These are phyloP conservation scores for Petrocephalus microphthalmus DNA, from an alignment of 2,113 vertebrate genomes.

Conservation along the genomic window DNA sequence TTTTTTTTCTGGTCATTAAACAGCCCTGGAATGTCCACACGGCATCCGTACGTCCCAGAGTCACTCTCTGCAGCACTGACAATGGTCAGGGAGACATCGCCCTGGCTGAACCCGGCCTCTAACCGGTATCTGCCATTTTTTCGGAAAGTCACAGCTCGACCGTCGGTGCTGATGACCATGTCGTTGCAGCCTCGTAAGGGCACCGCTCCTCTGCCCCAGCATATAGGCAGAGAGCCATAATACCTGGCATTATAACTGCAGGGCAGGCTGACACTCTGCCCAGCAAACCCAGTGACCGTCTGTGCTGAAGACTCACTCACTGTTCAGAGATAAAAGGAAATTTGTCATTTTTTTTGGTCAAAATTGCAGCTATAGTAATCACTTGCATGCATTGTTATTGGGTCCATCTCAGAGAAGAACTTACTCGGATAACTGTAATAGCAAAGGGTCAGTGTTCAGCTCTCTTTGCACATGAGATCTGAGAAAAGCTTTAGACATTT, in stretches of 20 bases:
- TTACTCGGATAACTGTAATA: not conserved
- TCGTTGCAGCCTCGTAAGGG: slow-evolving; percentile 44
- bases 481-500: not conserved
- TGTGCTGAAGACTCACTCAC: slow-evolving; percentile 28
- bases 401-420: not conserved
- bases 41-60: slow-evolving; percentile 53
- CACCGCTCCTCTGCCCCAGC: slow-evolving; percentile 52
- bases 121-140: slow-evolving; percentile 46
- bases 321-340: slow-evolving; percentile 1
- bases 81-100: slow-evolving; percentile 56
- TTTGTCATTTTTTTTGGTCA: not conserved
- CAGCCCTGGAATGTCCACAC: slow-evolving; percentile 55
- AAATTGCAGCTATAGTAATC: not conserved
- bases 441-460: not conserved
- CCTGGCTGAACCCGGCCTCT: slow-evolving; percentile 28
- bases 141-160: slow-evolving; percentile 33
- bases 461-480: not conserved
- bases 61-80: slow-evolving; percentile 39
- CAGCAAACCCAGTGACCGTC: slow-evolving; percentile 35
- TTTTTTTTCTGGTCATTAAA: slow-evolving; percentile 57
- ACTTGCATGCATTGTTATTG: not conserved
- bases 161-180: slow-evolving; percentile 44
- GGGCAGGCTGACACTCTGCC: slow-evolving; percentile 39
- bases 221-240: slow-evolving; percentile 40
- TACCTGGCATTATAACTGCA: slow-evolving; percentile 45